Percentiles rank a stretch among this genome's conserved stretches.
Conservation (phyloP, 2,888 invertebrate genomes). For the Lycocerus yunnanus region DNA sequence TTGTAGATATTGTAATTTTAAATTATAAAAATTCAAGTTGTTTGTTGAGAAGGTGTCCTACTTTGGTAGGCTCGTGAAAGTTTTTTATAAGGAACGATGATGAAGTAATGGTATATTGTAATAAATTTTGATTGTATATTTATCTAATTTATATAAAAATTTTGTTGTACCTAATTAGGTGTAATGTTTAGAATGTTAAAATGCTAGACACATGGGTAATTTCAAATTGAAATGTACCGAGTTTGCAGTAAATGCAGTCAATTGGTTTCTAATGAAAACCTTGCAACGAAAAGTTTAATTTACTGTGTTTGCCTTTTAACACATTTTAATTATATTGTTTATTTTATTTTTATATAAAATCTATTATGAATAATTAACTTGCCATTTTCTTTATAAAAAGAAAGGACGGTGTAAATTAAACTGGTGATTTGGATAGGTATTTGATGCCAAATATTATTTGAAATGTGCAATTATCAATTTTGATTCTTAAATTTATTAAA, state of each 20-base stretch:
- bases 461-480: neutral
- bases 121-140: neutral
- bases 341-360: slow-evolving; percentile 2
- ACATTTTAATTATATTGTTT: neutral
- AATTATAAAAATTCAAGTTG: neutral
- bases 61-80: neutral
- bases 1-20: too few species aligned
- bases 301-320: neutral
- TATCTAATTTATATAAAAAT: slow-evolving; percentile 1
- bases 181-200: slow-evolving; percentile 32
- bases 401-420: neutral
- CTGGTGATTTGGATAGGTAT: neutral
- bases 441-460: neutral
- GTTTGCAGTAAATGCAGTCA: slow-evolving; percentile 11
- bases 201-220: slow-evolving; percentile 36
- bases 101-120: neutral
- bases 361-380: neutral
- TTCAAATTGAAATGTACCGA: slow-evolving; percentile 37
- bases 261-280: slow-evolving; percentile 30
- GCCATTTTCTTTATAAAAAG: neutral
- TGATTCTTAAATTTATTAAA: neutral
- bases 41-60: neutral
- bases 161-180: slow-evolving; percentile 11
- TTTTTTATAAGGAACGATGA: neutral
- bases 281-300: slow-evolving; percentile 19